Percentiles rank a stretch among this genome's conserved stretches.
These are phyloP conservation scores for Ophion obscuratus DNA, from an alignment of 2,888 invertebrate species.

Conservation along the genomic window DNA sequence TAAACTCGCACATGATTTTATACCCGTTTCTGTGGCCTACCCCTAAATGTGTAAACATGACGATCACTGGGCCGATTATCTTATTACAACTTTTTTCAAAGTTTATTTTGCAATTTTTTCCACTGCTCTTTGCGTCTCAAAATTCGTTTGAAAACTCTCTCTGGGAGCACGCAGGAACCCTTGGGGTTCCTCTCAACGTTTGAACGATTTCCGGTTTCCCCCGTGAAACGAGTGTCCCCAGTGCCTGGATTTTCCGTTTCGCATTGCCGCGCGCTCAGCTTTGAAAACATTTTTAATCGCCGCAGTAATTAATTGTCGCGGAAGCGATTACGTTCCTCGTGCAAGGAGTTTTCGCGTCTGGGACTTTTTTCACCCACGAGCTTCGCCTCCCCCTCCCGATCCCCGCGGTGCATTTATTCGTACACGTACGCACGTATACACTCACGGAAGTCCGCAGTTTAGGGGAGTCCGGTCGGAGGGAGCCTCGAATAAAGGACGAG, in stretches of 20 bases:
- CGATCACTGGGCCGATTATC: no score
- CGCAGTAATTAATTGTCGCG: slow-evolving; percentile 54
- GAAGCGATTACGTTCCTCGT: slow-evolving; percentile 31
- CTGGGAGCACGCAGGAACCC: neutral
- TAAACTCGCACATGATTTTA: no score
- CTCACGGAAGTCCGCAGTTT: neutral
- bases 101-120: neutral
- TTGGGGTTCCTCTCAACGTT: neutral
- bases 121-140: neutral
- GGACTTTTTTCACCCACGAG: neutral
- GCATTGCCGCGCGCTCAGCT: neutral
- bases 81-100: no score
- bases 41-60: no score
- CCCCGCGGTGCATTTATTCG: neutral
- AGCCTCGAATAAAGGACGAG: slow-evolving; percentile 10
- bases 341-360: slow-evolving; percentile 29
- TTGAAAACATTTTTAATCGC: slow-evolving; percentile 57
- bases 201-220: slow-evolving; percentile 4
- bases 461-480: slow-evolving; percentile 24
- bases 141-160: no score
- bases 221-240: neutral
- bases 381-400: neutral
- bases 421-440: slow-evolving; percentile 10
- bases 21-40: no score
- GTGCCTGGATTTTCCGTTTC: slow-evolving; percentile 13